Evolutionary conservation across 2,888 invertebrate genomes (phyloP).

Genomic region (Actias luna): DNA sequence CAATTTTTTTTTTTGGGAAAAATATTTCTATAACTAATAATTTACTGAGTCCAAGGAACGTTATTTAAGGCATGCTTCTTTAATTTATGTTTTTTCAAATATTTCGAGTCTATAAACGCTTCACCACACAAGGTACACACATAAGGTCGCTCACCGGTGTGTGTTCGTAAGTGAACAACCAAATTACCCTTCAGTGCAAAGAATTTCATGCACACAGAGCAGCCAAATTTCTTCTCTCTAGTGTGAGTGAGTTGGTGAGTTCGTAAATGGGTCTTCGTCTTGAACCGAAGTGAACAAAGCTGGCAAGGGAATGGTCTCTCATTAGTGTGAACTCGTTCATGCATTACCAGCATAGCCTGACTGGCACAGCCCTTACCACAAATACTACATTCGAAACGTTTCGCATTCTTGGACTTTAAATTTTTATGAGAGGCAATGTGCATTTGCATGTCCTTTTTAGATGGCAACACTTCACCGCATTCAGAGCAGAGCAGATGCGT

Average conservation of each 20-base stretch:
- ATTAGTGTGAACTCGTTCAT: slow-evolving; percentile 76
- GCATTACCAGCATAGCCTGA: slow-evolving; percentile 77
- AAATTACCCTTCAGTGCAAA: slow-evolving; percentile 77
- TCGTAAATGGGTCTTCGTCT: slow-evolving; percentile 74
- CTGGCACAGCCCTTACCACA: slow-evolving; percentile 74
- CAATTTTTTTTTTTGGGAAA: neutral
- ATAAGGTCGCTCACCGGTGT: slow-evolving; percentile 78
- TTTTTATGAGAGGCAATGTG: slow-evolving; percentile 57
- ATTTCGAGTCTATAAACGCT: slow-evolving; percentile 78
- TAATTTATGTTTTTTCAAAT: slow-evolving; percentile 75
- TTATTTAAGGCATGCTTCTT: slow-evolving; percentile 72
- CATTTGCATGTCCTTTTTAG: slow-evolving; percentile 58
- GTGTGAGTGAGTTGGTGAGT: slow-evolving; percentile 78
- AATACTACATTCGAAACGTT: slow-evolving; percentile 67
- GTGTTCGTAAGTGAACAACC: slow-evolving; percentile 75
- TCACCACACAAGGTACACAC: slow-evolving; percentile 70
- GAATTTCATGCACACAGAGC: slow-evolving; percentile 78
- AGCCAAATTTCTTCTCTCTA: slow-evolving; percentile 76
- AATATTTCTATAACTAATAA: neutral
- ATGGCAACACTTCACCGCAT: slow-evolving; percentile 63
- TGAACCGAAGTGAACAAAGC: slow-evolving; percentile 68
- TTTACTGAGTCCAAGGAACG: slow-evolving; percentile 67
- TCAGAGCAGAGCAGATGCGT: slow-evolving; percentile 60
- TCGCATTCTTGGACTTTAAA: slow-evolving; percentile 47
- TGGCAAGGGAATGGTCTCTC: slow-evolving; percentile 74